A percentile compares a stretch with the other conserved stretches of the same genome.
These are phyloP conservation scores for Ispidina lecontei DNA, from an alignment of 2,797 vertebrate genomes.

Conservation along the genomic window DNA sequence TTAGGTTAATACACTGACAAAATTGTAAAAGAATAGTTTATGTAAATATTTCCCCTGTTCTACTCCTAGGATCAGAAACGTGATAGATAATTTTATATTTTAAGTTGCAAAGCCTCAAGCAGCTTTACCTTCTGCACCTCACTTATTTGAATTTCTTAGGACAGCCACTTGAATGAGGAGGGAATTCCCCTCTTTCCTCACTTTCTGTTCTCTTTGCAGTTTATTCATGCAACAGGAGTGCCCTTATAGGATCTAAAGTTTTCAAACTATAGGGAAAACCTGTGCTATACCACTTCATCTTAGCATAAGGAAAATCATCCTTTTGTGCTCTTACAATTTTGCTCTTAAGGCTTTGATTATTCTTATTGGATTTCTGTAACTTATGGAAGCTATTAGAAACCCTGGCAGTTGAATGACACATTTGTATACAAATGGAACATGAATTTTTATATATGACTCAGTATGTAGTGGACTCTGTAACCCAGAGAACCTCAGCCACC, in stretches of 20 bases:
- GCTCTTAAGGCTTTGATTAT: constrained; percentile 60
- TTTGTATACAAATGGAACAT: constrained; percentile 63
- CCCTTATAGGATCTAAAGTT: background rate
- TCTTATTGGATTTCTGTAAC: constrained; percentile 53
- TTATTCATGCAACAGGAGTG: background rate
- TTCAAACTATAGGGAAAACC: background rate
- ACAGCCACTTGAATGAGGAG: background rate
- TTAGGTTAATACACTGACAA: constrained; percentile 16
- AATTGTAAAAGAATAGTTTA: constrained; percentile 21
- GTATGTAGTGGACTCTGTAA: background rate
- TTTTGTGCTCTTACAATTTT: constrained; percentile 38
- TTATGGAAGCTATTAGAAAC: constrained; percentile 70
- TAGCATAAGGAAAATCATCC: constrained; percentile 10
- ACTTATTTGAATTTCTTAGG: background rate
- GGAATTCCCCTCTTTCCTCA: background rate
- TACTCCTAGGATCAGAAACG: background rate
- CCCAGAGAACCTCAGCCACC: constrained; percentile 14
- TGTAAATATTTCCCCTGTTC: background rate
- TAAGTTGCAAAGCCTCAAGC: background rate
- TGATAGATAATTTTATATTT: constrained; percentile 18
- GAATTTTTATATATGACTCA: constrained; percentile 56
- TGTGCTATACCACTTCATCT: background rate
- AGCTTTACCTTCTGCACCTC: constrained; percentile 22
- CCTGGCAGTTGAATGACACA: constrained; percentile 51
- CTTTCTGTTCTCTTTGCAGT: background rate